Conservation (phyloP, 2,797 vertebrate genomes). For the Miopithecus talapoin region DNA sequence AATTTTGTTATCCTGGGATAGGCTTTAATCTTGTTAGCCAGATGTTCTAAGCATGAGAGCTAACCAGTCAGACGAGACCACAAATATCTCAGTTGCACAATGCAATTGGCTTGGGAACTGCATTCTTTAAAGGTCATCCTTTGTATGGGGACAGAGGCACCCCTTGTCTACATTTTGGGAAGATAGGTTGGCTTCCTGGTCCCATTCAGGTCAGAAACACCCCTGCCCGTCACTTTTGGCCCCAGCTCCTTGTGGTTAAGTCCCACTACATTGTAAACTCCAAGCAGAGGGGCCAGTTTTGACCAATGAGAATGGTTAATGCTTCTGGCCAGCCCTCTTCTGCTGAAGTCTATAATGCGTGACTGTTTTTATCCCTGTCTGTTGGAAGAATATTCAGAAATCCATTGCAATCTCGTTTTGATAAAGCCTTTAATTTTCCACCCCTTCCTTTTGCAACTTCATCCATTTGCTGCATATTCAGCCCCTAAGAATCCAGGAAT, state of each 20-base stretch:
- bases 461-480: conserved; percentile 10
- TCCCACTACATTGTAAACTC: neutral
- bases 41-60: conserved; percentile 51
- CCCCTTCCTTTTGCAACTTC: neutral
- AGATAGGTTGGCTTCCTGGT: neutral
- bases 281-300: neutral
- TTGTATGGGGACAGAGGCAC: conserved; percentile 27
- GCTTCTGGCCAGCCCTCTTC: neutral
- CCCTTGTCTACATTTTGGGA: neutral
- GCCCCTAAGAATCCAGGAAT: neutral
- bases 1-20: conserved; percentile 23
- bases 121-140: conserved; percentile 41
- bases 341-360: neutral
- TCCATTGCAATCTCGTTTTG: neutral
- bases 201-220: neutral
- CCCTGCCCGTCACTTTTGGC: neutral
- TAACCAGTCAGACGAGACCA: neutral
- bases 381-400: neutral
- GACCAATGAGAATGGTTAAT: neutral
- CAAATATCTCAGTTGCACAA: conserved; percentile 48
- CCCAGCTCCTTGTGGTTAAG: neutral
- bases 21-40: conserved; percentile 68
- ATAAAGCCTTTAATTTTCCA: neutral
- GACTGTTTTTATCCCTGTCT: neutral
- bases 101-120: conserved; percentile 7